Evolutionary conservation across 2,797 vertebrate species (phyloP).

Genomic region (Xyrichtys novacula): DNA sequence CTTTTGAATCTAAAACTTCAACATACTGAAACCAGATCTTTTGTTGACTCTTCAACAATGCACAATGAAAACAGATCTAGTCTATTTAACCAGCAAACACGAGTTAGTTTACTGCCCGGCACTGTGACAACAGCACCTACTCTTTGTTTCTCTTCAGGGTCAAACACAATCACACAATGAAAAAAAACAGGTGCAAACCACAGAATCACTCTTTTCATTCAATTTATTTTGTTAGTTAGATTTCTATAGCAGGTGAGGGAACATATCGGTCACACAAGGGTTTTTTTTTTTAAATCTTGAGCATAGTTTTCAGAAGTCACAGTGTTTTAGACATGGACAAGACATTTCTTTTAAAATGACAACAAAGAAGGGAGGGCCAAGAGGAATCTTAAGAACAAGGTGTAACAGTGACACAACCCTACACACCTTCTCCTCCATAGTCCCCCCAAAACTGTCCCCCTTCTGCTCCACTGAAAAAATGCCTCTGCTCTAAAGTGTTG

Average conservation of each 20-base stretch:
- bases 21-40: slow-evolving; percentile 4
- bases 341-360: slow-evolving; percentile 67
- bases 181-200: slow-evolving; percentile 41
- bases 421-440: slow-evolving; percentile 82
- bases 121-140: slow-evolving; percentile 24
- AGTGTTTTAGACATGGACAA: slow-evolving; percentile 88
- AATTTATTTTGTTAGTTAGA: slow-evolving; percentile 92
- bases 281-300: slow-evolving; percentile 80
- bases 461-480: slow-evolving; percentile 64
- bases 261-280: slow-evolving; percentile 84
- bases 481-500: slow-evolving; percentile 73
- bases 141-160: background rate
- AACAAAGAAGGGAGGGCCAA: slow-evolving; percentile 74
- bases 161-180: background rate
- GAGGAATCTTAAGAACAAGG: slow-evolving; percentile 72
- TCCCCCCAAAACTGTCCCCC: slow-evolving; percentile 73
- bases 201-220: slow-evolving; percentile 72
- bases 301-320: slow-evolving; percentile 89
- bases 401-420: slow-evolving; percentile 69
- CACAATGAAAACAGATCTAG: background rate
- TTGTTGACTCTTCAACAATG: slow-evolving; percentile 30
- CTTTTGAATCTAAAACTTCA: background rate
- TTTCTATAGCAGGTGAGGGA: slow-evolving; percentile 89
- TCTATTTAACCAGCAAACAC: slow-evolving; percentile 31
- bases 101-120: slow-evolving; percentile 4